A percentile compares a stretch with the other conserved stretches of the same genome.
Conservation (phyloP, 1,140 invertebrate species). For the Cydia splendana region DNA sequence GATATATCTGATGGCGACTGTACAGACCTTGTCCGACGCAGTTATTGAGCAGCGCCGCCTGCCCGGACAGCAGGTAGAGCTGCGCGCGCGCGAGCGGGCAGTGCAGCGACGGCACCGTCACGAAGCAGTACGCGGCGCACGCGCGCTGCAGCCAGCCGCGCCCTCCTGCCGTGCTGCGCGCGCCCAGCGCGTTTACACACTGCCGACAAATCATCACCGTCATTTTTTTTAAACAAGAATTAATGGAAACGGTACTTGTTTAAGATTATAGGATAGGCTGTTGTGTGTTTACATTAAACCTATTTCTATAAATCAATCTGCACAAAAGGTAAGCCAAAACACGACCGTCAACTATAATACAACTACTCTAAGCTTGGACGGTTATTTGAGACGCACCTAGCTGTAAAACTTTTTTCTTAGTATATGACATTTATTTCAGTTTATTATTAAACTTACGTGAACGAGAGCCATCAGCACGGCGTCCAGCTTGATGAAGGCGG, state of each 20-base stretch:
- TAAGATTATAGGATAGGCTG: too few species aligned
- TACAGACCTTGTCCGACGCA: slow-evolving; percentile 92
- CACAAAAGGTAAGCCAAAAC: too few species aligned
- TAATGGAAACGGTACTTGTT: too few species aligned
- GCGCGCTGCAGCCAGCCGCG: slow-evolving; percentile 89
- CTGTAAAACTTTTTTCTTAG: too few species aligned
- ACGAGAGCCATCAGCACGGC: slow-evolving; percentile 91
- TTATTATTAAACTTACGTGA: slow-evolving; percentile 80
- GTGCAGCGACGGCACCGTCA: slow-evolving; percentile 96
- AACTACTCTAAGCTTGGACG: too few species aligned
- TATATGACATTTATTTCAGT: too few species aligned
- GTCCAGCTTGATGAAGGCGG: slow-evolving; percentile 94
- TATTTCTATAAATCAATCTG: too few species aligned
- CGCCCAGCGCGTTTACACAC: slow-evolving; percentile 58
- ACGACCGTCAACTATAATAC: too few species aligned
- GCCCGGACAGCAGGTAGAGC: slow-evolving; percentile 92
- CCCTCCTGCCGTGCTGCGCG: slow-evolving; percentile 36
- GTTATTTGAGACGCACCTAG: too few species aligned
- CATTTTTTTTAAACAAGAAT: neutral
- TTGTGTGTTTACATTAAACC: too few species aligned
- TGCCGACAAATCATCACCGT: slow-evolving; percentile 33
- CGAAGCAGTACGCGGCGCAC: slow-evolving; percentile 97
- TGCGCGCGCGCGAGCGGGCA: slow-evolving; percentile 88
- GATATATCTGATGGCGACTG: too few species aligned
- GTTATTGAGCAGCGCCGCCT: slow-evolving; percentile 93